Evolutionary conservation across 2,888 invertebrate genomes (phyloP), one percentile per base, ranked within the genome.

Genomic region (Torymus texanus): DNA sequence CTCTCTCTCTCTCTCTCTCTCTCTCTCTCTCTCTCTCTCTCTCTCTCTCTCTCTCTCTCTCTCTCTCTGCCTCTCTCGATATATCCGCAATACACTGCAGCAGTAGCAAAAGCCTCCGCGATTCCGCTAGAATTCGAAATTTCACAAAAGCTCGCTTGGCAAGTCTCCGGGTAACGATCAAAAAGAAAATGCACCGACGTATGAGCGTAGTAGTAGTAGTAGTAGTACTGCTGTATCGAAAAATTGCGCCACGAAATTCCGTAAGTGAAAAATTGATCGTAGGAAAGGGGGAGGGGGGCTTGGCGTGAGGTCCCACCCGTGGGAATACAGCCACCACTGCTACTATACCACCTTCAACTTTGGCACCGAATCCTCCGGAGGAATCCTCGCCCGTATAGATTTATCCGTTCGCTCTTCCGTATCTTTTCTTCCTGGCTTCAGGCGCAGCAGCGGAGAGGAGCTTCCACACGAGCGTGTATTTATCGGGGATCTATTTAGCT

Each of bases 181-280:
- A 58, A 16, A 16, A 58, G 58, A 16, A 58, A 58, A 16, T 58
- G n/a, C 58, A 16, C 58, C 8, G 16, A 58, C 16, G 8, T 11
- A 11, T 10, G 24, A 11, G 59, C 5, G 18, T 16, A 18, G 18
- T 5, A 59, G 16, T 2, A 59, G 16, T 21, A n/a, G n/a, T 56
- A 13, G 8, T 10, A 10, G 56, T 21, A 2, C 1, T 8, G 29
- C 10, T 8, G 67, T 53, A 80, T 82, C 75, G 83, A 83, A 82
- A 41, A 85, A 83, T 84, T 84, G 83, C 82, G 75, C 41, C 41
- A 68, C 76, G 77, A 81, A 82, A 84, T 85, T 82, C 79, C 80
- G 81, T 84, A 84, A 86, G 85, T 85, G 86, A 85, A 86, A 86
- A 85, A 86, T 86, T 85, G 85, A 85, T 85, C 85, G 84, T 21